Percentiles rank a stretch among this genome's conserved stretches.
These are phyloP conservation scores for Ptiloglossa arizonensis DNA, from an alignment of 1,140 invertebrate species.

Conservation along the genomic window DNA sequence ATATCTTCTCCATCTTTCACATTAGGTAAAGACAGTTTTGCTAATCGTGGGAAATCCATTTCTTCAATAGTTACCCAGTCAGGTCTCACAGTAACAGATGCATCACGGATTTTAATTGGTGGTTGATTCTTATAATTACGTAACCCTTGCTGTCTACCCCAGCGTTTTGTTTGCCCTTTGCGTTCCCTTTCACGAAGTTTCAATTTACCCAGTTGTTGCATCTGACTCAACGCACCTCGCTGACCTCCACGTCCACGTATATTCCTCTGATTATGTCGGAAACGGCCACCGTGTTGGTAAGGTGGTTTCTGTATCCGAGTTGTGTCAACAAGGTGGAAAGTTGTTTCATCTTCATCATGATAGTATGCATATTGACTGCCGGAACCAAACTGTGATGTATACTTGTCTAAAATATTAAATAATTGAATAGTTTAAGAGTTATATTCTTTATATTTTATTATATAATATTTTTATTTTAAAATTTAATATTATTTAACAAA, in stretches of 20 bases:
- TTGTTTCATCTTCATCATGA: constrained; percentile 98
- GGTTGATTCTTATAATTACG: constrained; percentile 87
- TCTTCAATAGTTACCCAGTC: constrained; percentile 99
- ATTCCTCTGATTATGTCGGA: constrained; percentile 90
- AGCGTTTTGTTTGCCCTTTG: constrained; percentile 89
- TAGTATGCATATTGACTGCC: constrained; percentile 98
- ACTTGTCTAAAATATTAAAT: constrained; percentile 89
- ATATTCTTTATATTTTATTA: too few species aligned
- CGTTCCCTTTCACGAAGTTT: constrained; percentile 84
- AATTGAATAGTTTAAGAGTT: too few species aligned
- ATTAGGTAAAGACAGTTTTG: constrained; percentile 94
- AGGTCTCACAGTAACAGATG: constrained; percentile 97
- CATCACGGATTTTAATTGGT: constrained; percentile 97
- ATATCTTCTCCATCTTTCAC: constrained; percentile 93
- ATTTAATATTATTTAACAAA: too few species aligned
- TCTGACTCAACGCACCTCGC: constrained; percentile 87
- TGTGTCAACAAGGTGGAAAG: constrained; percentile 98
- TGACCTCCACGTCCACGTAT: constrained; percentile 89
- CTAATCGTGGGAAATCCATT: constrained; percentile 98
- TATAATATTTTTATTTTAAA: too few species aligned
- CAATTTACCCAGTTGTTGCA: constrained; percentile 85
- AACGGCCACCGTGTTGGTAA: constrained; percentile 92
- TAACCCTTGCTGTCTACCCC: constrained; percentile 92
- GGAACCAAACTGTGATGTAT: constrained; percentile 96
- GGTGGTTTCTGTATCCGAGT: constrained; percentile 94